These are phyloP conservation scores for Trematomus loennbergii DNA, from an alignment of 2,113 vertebrate species.

Conservation along the genomic window DNA sequence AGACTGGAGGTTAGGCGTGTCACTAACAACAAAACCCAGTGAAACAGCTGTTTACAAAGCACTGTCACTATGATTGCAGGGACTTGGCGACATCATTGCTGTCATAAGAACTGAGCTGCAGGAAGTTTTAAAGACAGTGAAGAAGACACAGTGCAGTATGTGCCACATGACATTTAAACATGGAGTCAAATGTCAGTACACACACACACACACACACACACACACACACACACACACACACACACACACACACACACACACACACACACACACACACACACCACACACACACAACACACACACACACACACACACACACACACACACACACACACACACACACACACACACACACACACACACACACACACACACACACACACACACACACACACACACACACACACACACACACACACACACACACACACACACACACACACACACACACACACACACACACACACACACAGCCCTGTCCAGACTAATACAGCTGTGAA, in stretches of 20 bases:
- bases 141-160: not conserved
- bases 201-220: too few species aligned
- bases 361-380: not conserved
- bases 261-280: too few species aligned
- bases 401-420: not conserved
- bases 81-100: conserved; percentile 1
- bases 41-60: conserved; percentile 53
- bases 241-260: too few species aligned
- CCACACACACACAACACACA: fast-evolving
- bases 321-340: conserved; percentile 6
- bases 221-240: too few species aligned
- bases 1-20: conserved; percentile 56
- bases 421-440: conserved; percentile 5
- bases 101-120: not conserved
- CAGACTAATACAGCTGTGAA: conserved; percentile 36
- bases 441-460: conserved; percentile 2
- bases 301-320: too few species aligned
- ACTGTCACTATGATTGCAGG: conserved; percentile 38
- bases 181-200: too few species aligned
- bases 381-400: not conserved
- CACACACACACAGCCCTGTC: not conserved
- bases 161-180: not conserved
- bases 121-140: not conserved
- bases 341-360: not conserved
- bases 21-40: conserved; percentile 46